phyloP scores from a whole-genome alignment of 2,113 vertebrate genomes.

The Brachypodius melanocephalos region DNA sequence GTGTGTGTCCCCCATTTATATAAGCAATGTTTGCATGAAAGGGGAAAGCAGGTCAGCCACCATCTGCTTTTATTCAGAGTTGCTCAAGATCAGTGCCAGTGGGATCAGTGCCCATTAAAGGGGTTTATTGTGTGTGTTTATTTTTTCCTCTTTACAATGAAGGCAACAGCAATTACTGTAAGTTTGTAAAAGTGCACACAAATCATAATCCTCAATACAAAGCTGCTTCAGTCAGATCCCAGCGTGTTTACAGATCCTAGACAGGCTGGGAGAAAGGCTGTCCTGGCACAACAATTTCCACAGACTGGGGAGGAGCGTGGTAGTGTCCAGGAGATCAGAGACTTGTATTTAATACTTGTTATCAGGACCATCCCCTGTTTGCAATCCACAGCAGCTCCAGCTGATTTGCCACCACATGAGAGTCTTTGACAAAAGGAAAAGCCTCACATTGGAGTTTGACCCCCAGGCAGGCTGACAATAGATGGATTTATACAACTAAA shows the following conservation, averaged over 20 bases:
- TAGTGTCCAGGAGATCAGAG: not conserved
- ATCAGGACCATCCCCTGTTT: not conserved
- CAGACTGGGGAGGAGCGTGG: not conserved
- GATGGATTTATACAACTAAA: not conserved
- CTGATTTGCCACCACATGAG: not conserved
- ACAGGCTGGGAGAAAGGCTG: conserved; percentile 42
- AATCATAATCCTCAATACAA: conserved; percentile 45
- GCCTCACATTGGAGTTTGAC: not conserved
- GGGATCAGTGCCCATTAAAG: conserved; percentile 49
- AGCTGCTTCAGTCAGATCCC: conserved; percentile 43
- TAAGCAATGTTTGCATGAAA: conserved; percentile 51
- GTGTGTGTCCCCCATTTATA: conserved; percentile 49
- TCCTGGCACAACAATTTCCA: conserved; percentile 13
- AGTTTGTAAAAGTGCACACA: conserved; percentile 49
- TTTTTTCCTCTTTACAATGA: conserved; percentile 60
- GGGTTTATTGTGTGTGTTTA: conserved; percentile 55
- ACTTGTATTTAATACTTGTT: not conserved
- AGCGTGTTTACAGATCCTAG: not conserved
- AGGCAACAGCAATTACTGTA: conserved; percentile 65
- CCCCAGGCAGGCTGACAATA: not conserved
- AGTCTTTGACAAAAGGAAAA: not conserved
- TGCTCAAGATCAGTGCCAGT: conserved; percentile 59
- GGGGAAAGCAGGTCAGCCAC: conserved; percentile 67
- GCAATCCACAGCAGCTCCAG: not conserved
- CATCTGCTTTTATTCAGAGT: conserved; percentile 69